Evolutionary conservation across 2,888 invertebrate species (phyloP).

Genomic region (Caenorhabditis auriculariae): DNA sequence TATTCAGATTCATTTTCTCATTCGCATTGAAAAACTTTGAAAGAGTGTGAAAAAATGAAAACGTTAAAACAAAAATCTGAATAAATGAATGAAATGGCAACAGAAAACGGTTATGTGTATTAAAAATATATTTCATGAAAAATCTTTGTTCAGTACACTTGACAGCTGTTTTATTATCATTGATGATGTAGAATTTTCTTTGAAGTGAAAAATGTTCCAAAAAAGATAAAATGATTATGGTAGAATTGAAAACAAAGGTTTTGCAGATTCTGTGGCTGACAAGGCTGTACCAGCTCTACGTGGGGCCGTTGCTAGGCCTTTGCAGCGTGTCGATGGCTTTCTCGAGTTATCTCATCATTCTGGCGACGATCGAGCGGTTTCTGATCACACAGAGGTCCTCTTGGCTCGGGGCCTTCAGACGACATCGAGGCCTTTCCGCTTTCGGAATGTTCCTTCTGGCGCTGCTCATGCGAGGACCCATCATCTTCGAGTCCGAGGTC

Average conservation of each 20-base stretch:
- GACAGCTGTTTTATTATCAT: too few species aligned
- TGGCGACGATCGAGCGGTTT: conserved; percentile 56
- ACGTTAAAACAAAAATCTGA: too few species aligned
- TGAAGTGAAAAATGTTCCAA: not conserved
- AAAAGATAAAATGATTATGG: too few species aligned
- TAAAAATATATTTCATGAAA: too few species aligned
- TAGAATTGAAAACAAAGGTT: too few species aligned
- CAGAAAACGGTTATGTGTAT: too few species aligned
- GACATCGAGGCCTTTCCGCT: conserved; percentile 42
- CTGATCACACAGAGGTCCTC: conserved; percentile 39
- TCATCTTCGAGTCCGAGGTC: conserved; percentile 53
- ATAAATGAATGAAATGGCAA: too few species aligned
- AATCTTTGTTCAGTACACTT: too few species aligned
- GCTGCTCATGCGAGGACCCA: conserved; percentile 48
- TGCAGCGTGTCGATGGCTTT: conserved; percentile 59
- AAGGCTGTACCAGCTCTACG: conserved; percentile 50
- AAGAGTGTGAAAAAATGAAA: too few species aligned
- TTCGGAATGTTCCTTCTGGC: conserved; percentile 46
- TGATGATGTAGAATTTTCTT: too few species aligned
- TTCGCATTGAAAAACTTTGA: too few species aligned
- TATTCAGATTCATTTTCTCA: too few species aligned
- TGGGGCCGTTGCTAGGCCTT: conserved; percentile 54
- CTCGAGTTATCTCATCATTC: conserved; percentile 54
- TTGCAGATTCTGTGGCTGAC: conserved; percentile 52
- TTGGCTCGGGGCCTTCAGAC: conserved; percentile 31